Evolutionary conservation across 2,797 vertebrate genomes (phyloP), one percentile per base, ranked within the genome.

Genomic region (Hirundo rustica): DNA sequence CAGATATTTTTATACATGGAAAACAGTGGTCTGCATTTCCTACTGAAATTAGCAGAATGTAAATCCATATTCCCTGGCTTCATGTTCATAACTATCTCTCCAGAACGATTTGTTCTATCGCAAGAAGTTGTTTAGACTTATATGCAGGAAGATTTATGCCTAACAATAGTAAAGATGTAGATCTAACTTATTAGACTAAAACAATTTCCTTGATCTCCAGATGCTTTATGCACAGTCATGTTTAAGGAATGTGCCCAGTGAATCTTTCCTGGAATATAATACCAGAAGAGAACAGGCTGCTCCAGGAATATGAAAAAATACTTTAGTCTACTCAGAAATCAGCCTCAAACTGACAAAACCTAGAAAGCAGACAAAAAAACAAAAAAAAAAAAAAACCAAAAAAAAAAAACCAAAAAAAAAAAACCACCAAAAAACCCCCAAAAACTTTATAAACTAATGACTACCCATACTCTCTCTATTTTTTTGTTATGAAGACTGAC

Each of bases 171-270:
- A 88, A 95, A 89, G 61, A 65, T 3, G 3, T 79, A 94, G 71
- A 83, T 73, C 45, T 71, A 88, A 85, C 67, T 76, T 95, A 79
- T 74, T 91, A 85, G 71, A 83, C 53, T 83, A 54, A 89, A 85
- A 61, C 64, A 79, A 74, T 89, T 89, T 48, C 40, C 65, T 80
- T 85, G 65, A 89, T 89, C 85, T 89, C 19, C 65, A 80, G 45
- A 29, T 36, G 45, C 36, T 90, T 87, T 93, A 93, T 85, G 47
- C 80, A 76, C 55, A 73, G 83, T 75, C 91, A 90, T 71, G 76
- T 83, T 94, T 90, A 91, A 88, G 76, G 82, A 94, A 85, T 62
- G 36, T 12, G 40, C 45, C 30, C 75, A 51, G 36, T 51, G 74
- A 72, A 86, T 90, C 58, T 60, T 83, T 61, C 58, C 51, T 81